Percentiles rank a stretch among this genome's conserved stretches.
phyloP scores from a whole-genome alignment of 2,888 invertebrate genomes.

The Drosophila suboccidentalis region DNA sequence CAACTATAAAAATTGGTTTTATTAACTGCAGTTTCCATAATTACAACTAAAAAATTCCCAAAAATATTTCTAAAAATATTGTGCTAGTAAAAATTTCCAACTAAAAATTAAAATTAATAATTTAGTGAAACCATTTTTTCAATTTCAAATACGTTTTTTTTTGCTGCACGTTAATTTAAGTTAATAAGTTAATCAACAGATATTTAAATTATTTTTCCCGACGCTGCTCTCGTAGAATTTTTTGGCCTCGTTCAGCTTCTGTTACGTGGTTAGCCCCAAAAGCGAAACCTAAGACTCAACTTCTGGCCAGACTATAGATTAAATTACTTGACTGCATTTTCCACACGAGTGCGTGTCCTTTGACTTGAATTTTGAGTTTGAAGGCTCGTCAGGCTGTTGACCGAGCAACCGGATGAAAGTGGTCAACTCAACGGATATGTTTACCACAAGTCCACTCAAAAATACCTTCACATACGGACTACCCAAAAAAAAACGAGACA shows the following conservation, averaged over 20 bases:
- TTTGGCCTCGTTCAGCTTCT: constrained; percentile 47
- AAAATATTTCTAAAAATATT: no score
- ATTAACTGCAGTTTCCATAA: no score
- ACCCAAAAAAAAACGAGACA: neutral
- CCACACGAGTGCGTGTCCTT: constrained; percentile 75
- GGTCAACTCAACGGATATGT: constrained; percentile 77
- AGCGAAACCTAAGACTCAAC: constrained; percentile 63
- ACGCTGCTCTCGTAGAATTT: neutral
- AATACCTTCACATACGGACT: constrained; percentile 46
- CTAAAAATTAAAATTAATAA: no score
- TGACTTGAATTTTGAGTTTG: constrained; percentile 32
- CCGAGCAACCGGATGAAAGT: constrained; percentile 79
- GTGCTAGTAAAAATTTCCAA: no score
- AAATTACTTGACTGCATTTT: constrained; percentile 75
- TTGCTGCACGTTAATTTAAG: neutral
- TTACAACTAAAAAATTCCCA: no score
- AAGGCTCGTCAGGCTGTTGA: constrained; percentile 65
- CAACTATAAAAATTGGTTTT: no score
- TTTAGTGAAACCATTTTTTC: no score
- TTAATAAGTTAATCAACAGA: neutral
- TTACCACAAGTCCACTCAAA: constrained; percentile 56
- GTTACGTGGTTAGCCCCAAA: constrained; percentile 46
- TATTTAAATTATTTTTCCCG: neutral
- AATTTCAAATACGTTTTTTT: no score
- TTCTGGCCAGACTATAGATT: constrained; percentile 68